Evolutionary conservation across 2,113 vertebrate genomes (phyloP).

Genomic region (Tupaia chinensis): DNA sequence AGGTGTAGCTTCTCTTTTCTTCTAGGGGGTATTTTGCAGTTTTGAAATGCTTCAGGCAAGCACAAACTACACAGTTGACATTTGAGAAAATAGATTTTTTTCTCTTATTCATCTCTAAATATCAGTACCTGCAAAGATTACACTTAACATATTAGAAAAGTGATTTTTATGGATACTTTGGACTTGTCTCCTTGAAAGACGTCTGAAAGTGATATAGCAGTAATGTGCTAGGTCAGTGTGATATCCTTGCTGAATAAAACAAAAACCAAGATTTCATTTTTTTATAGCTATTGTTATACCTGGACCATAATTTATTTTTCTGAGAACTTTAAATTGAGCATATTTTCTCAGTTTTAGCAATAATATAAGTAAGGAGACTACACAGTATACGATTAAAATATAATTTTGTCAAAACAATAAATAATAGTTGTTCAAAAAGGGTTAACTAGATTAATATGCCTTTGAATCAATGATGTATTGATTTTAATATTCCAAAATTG

Average conservation of each 20-base stretch:
- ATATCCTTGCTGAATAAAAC: conserved; percentile 48
- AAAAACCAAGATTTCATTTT: not conserved
- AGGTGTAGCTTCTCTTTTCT: conserved; percentile 51
- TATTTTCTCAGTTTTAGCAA: not conserved
- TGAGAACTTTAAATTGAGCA: conserved; percentile 40
- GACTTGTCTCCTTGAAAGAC: conserved; percentile 14
- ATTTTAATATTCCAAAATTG: conserved; percentile 57
- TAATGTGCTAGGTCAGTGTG: conserved; percentile 27
- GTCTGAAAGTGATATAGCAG: not conserved
- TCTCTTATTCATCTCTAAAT: conserved; percentile 64
- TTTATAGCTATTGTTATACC: not conserved
- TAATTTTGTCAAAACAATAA: not conserved
- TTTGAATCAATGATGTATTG: conserved; percentile 59
- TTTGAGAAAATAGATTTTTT: conserved; percentile 58
- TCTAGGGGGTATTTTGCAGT: not conserved
- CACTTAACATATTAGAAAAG: conserved; percentile 31
- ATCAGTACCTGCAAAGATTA: conserved; percentile 12
- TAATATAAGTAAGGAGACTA: not conserved
- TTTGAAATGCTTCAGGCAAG: conserved; percentile 37
- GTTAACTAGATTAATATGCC: not conserved
- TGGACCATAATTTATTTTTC: not conserved
- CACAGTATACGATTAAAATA: not conserved
- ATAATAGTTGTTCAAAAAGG: conserved; percentile 40
- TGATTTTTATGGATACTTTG: conserved; percentile 55
- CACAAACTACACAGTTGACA: conserved; percentile 63